Evolutionary conservation across 1,140 invertebrate species (phyloP).

Genomic region (Drosophila nikananu): DNA sequence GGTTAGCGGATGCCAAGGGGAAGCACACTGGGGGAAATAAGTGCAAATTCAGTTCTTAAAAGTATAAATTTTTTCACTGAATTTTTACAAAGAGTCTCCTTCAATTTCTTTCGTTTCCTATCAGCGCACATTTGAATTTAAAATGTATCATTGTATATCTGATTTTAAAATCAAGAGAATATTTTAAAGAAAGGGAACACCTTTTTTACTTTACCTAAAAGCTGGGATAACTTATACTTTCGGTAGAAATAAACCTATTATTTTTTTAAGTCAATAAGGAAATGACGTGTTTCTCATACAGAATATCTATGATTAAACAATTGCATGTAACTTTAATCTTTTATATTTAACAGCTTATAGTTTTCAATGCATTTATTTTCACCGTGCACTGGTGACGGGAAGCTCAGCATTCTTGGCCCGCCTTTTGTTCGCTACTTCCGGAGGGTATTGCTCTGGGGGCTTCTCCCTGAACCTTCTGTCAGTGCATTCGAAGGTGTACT

Average conservation of each 20-base stretch:
- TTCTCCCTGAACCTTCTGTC: conserved; percentile 7
- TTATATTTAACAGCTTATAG: too few relatives aligned
- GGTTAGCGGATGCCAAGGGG: conserved; percentile 17
- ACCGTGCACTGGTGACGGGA: conserved; percentile 26
- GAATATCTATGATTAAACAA: too few relatives aligned
- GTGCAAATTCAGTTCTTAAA: neutral
- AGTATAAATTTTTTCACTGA: neutral
- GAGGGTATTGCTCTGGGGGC: conserved; percentile 35
- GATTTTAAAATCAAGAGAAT: neutral
- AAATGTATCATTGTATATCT: neutral
- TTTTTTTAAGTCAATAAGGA: neutral
- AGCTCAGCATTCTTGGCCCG: conserved; percentile 35
- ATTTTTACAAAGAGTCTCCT: neutral
- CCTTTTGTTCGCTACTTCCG: conserved; percentile 63
- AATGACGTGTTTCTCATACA: too few relatives aligned
- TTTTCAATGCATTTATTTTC: too few relatives aligned
- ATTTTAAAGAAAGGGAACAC: neutral
- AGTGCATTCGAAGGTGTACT: neutral
- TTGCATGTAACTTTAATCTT: too few relatives aligned
- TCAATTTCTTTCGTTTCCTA: neutral
- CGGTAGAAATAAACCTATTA: neutral
- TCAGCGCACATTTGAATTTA: neutral
- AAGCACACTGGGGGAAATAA: conserved; percentile 9
- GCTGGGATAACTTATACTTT: neutral
- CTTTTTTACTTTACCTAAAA: neutral